Evolutionary conservation across 1,140 invertebrate species (phyloP), one percentile per base, ranked within the genome.

Genomic region (Bombus polaris): DNA sequence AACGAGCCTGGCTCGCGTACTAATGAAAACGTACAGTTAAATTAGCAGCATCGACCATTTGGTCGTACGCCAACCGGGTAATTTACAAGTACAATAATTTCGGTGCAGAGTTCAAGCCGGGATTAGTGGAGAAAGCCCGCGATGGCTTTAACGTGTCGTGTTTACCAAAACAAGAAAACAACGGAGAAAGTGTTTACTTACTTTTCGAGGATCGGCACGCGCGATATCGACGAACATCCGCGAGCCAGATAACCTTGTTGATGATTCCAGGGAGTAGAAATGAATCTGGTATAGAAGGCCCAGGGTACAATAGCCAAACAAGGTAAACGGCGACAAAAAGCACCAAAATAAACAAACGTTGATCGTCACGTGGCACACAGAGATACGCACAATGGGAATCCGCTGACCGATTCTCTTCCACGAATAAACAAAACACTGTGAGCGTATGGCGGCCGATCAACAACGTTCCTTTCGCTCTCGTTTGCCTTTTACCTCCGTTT

Each of bases 51-150:
- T 76, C 84, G 66, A 42, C 73, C 82, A 66, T 89, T 90, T 90
- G 89, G 89, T 65, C 65, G 53, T 39, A 28, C 66, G 88, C 89
- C 88, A 90, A 85, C 44, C 57, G 47, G 35, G 25, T 72, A 85
- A 90, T 89, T 90, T 90, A 89, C 82, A 89, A 66, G 65, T 68
- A 32, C 59, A 74, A 89, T 87, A 85, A 82, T 85, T 81, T 62
- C 65, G 73, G 65, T n/a, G 59, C 53, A 35, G 71, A 77, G 73
- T 81, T 79, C 59, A 35, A 8, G 39, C 25, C 22, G 25, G 53
- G 81, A 76, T 77, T 44, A 53, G 53, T 32, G 18, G 32, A 44
- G 57, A 15, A 88, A 71, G 1, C 8, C 37, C 59, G 79, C 79
- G 53, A 65, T 65, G 66, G 65, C 4, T 71, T 77, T 35, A 47